These are phyloP conservation scores for Lasioglossum villosulum DNA, from an alignment of 2,888 invertebrate genomes.

Conservation along the genomic window DNA sequence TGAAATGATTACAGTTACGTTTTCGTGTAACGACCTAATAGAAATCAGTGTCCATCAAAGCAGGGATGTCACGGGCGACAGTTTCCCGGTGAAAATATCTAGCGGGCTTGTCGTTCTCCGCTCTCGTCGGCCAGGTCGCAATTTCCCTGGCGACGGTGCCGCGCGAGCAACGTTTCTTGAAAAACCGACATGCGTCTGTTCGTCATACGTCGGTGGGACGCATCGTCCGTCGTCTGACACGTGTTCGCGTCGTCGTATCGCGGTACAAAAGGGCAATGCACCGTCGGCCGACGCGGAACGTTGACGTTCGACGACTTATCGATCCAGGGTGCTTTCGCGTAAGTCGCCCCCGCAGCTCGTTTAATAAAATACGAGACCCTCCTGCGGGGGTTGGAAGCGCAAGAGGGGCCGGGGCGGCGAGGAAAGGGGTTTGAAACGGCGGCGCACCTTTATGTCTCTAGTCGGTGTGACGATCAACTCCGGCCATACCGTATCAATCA, in stretches of 20 bases:
- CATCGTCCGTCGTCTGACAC: slow-evolving; percentile 18
- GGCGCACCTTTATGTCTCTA: slow-evolving; percentile 51
- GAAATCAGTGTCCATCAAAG: background rate
- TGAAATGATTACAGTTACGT: background rate
- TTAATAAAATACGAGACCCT: slow-evolving; percentile 70
- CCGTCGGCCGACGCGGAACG: slow-evolving; percentile 48
- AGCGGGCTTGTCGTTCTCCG: background rate
- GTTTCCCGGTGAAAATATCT: slow-evolving; percentile 6
- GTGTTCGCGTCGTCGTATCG: slow-evolving; percentile 38
- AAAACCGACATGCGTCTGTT: slow-evolving; percentile 15
- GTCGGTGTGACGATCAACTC: slow-evolving; percentile 47
- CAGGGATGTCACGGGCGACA: background rate
- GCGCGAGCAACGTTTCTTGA: slow-evolving; percentile 3
- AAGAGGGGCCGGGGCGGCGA: background rate
- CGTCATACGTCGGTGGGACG: background rate
- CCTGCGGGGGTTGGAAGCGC: background rate
- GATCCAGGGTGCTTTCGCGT: slow-evolving; percentile 56
- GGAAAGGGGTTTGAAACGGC: slow-evolving; percentile 19
- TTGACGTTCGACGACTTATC: slow-evolving; percentile 69
- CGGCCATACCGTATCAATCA: slow-evolving; percentile 61
- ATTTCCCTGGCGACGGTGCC: slow-evolving; percentile 5
- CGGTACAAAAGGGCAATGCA: slow-evolving; percentile 65
- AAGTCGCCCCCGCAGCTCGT: slow-evolving; percentile 50
- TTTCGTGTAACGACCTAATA: background rate
- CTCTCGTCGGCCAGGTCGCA: background rate